Conservation (phyloP, 2,797 vertebrate species). For the Jordanella pulchra region DNA sequence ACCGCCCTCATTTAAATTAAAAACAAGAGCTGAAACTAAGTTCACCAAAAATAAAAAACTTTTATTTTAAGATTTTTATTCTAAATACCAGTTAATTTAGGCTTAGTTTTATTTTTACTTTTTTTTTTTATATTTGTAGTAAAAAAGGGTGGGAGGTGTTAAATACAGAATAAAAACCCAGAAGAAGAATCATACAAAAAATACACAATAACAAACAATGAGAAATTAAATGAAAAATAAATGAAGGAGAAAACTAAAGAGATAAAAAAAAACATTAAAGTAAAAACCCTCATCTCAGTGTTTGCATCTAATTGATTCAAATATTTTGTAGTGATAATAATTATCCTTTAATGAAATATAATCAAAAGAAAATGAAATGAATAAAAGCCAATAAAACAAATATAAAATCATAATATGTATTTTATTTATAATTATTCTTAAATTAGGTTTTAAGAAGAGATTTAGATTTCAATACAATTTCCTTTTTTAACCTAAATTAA, state of each 20-base stretch:
- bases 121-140: background rate
- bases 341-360: background rate
- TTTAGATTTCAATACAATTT: background rate
- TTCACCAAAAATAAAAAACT: background rate
- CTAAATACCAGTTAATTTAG: too few species aligned
- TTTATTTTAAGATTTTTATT: background rate
- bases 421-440: background rate
- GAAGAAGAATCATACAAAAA: background rate
- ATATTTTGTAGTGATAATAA: background rate
- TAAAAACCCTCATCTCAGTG: background rate
- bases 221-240: background rate
- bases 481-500: background rate
- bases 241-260: too few species aligned
- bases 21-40: background rate
- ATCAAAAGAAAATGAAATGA: background rate
- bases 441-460: background rate
- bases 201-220: background rate
- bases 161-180: too few species aligned
- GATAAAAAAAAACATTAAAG: too few species aligned
- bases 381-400: background rate
- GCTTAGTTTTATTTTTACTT: too few species aligned
- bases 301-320: background rate
- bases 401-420: background rate
- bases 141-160: background rate
- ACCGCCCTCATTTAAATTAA: too few species aligned